Percentiles rank a stretch among this genome's conserved stretches.
These are phyloP conservation scores for Sebastes minor DNA, from an alignment of 2,797 vertebrate species.

Conservation along the genomic window DNA sequence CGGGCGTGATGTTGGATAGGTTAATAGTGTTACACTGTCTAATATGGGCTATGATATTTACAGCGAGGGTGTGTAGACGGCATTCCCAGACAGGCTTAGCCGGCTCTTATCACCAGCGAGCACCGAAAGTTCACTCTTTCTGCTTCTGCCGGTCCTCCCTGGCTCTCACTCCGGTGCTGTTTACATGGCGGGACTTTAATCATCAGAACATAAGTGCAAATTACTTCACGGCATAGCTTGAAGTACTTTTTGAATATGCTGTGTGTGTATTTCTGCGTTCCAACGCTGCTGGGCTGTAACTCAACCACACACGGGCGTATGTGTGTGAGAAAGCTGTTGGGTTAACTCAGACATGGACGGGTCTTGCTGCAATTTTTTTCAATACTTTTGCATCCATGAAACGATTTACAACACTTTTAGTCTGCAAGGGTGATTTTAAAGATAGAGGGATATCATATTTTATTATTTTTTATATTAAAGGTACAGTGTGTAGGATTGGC, in stretches of 20 bases:
- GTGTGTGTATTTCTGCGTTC: slow-evolving; percentile 21
- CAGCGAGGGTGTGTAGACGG: slow-evolving; percentile 32
- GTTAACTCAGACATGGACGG: neutral
- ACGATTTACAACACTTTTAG: neutral
- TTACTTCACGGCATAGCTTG: slow-evolving; percentile 37
- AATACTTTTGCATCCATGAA: neutral
- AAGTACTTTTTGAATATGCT: slow-evolving; percentile 33
- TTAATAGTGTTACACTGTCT: slow-evolving; percentile 13
- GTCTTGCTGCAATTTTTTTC: neutral
- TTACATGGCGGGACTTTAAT: slow-evolving; percentile 35
- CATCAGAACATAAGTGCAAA: slow-evolving; percentile 51
- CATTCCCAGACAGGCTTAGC: slow-evolving; percentile 69
- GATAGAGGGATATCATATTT: neutral
- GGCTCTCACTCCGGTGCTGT: slow-evolving; percentile 17
- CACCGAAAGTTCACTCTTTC: slow-evolving; percentile 26
- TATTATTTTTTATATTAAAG: too few relatives aligned
- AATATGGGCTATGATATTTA: slow-evolving; percentile 44
- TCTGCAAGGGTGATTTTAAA: neutral
- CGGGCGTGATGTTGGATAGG: neutral
- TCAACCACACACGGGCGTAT: neutral
- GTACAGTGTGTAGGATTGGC: too few relatives aligned
- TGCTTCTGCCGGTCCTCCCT: slow-evolving; percentile 13
- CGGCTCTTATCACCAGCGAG: slow-evolving; percentile 44
- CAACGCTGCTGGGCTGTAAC: neutral
- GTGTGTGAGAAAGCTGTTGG: neutral